These are phyloP conservation scores for Sminthopsis crassicaudata DNA, from an alignment of 2,113 vertebrate genomes.

Conservation along the genomic window DNA sequence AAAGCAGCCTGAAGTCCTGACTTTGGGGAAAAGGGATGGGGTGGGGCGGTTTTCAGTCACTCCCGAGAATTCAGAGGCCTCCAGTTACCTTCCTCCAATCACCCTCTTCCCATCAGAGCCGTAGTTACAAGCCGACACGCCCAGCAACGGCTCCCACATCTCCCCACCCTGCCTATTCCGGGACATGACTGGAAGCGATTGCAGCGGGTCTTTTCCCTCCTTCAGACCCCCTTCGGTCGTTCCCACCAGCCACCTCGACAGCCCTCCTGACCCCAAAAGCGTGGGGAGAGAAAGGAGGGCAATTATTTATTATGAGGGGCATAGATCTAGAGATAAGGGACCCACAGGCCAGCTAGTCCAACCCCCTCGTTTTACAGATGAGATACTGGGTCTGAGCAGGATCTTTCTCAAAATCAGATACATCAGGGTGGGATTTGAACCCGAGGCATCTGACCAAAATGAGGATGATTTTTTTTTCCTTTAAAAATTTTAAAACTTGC, in stretches of 20 bases:
- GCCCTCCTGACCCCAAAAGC: conserved; percentile 23
- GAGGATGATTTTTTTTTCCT: background rate
- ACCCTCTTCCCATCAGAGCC: conserved; percentile 27
- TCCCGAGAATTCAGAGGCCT: background rate
- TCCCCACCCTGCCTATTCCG: background rate
- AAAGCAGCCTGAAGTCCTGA: background rate
- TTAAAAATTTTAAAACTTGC: background rate
- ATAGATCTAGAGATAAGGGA: no score
- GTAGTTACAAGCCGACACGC: conserved; percentile 32
- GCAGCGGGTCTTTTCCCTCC: background rate
- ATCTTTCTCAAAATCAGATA: background rate
- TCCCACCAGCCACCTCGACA: background rate
- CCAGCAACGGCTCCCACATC: background rate
- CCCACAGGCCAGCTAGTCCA: background rate
- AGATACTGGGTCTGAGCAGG: background rate
- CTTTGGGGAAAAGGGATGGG: background rate
- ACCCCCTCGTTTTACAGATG: background rate
- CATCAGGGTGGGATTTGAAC: background rate
- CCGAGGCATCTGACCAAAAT: background rate
- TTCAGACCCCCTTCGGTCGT: background rate
- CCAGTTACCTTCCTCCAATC: conserved; percentile 3
- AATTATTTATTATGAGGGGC: background rate
- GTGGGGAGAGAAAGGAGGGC: conserved; percentile 45
- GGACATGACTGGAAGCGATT: background rate
- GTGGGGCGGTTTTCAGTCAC: background rate